These are phyloP conservation scores for Mallotus villosus DNA, from an alignment of 2,797 vertebrate genomes.

Conservation along the genomic window DNA sequence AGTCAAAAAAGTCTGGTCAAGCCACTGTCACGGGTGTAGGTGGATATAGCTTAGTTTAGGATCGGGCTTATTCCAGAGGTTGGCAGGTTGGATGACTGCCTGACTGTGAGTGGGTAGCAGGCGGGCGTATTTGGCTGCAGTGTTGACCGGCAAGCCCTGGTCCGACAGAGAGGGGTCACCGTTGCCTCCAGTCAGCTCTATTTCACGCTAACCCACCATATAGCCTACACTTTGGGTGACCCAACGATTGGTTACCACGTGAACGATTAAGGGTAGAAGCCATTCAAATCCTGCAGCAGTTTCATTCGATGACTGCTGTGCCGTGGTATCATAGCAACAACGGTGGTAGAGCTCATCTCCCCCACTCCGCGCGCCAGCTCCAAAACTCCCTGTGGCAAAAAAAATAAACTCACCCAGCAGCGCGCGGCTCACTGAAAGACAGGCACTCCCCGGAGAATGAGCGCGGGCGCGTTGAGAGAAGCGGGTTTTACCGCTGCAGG, in stretches of 20 bases:
- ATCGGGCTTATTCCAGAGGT: no score
- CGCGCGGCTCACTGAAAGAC: constrained; percentile 29
- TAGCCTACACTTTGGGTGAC: neutral
- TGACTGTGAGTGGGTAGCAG: no score
- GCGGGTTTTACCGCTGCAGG: constrained; percentile 19
- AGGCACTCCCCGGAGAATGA: constrained; percentile 29
- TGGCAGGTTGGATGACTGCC: no score
- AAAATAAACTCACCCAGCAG: constrained; percentile 11
- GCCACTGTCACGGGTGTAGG: no score
- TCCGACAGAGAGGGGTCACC: no score
- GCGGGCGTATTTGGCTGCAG: no score
- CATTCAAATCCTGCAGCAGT: constrained; percentile 72
- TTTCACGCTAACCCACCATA: neutral
- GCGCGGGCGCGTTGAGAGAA: constrained; percentile 25
- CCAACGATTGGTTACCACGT: constrained; percentile 26
- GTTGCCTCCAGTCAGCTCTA: neutral
- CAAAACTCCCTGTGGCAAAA: constrained; percentile 34
- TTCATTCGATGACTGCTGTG: constrained; percentile 57
- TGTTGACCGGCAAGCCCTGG: no score
- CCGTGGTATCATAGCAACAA: constrained; percentile 57
- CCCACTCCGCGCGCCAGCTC: constrained; percentile 41
- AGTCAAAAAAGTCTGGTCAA: no score
- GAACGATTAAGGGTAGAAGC: constrained; percentile 41
- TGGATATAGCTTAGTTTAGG: no score
- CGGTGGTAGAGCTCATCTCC: constrained; percentile 32